Evolutionary conservation across 2,888 invertebrate species (phyloP), one percentile per base, ranked within the genome.

Genomic region (Homarus gammarus): DNA sequence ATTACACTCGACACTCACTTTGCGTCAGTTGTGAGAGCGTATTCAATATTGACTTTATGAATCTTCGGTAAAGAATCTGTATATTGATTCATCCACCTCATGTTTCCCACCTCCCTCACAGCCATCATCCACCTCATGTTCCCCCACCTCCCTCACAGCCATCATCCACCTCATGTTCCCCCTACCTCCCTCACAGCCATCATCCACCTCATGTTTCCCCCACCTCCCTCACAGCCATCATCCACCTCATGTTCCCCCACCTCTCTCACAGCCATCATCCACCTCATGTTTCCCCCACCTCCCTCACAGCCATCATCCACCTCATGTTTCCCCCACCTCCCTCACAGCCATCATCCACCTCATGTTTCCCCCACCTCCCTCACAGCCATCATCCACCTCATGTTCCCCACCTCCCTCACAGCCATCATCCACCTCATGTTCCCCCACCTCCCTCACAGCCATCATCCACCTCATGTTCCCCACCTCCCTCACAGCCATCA

Each of bases 201-300:
- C 12, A 6, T 38, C 18, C 51, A 15, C 38, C 38, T 81, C 40
- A 0, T 38, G 22, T 38, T 10, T 18, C 18, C 33, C 33, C 64
- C 38, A 33, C 27, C 27, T 38, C 38, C 38, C 40, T 40, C 38
- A 10, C 40, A 3, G 12, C 36, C 38, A 10, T 12, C 33, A 3
- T 61, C 18, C 36, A 15, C 33, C 33, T 31, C 68, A 1, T 38
- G n/a, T 38, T 44, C 44, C 44, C n/a, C 44, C 5, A 8, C 31
- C 64, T 72, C 83, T 40, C 44, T 51, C 70, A 33, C 49, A 10
- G 31, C 72, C 36, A n/a, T 56, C 73, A 6, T 27, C 73, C 38
- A 12, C 36, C 36, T 40, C 22, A 22, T 36, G 33, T n/a, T n/a
- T 49, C 36, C 27, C 27, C 38, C 38, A 8, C 31, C 64, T 64